Percentiles rank a stretch among this genome's conserved stretches.
Evolutionary conservation across 2,113 vertebrate species (phyloP).

Genomic region (Stegastes partitus): DNA sequence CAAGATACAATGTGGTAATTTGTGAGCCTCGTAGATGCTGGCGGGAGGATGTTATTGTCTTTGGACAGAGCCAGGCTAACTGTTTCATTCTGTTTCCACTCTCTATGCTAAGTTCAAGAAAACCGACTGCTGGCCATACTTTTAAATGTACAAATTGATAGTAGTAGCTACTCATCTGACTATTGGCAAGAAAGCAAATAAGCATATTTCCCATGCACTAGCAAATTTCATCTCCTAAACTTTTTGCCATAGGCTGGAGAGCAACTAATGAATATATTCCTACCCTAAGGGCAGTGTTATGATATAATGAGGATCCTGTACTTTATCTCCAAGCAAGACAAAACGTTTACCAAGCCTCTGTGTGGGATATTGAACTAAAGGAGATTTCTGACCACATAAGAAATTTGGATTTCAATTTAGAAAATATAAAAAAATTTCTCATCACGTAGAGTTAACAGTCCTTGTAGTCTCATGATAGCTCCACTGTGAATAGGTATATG

Average conservation of each 20-base stretch:
- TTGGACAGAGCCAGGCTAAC: too few species aligned
- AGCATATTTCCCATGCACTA: background rate
- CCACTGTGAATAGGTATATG: too few species aligned
- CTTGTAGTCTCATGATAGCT: too few species aligned
- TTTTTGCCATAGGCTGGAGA: conserved; percentile 24
- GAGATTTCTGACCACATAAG: background rate
- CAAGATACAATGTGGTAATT: background rate
- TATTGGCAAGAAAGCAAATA: background rate
- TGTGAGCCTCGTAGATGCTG: background rate
- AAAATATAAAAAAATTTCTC: too few species aligned
- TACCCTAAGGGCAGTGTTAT: conserved; percentile 28
- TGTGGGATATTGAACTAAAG: background rate
- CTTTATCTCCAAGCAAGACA: conserved; percentile 13
- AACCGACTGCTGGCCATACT: background rate
- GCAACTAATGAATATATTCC: conserved; percentile 16
- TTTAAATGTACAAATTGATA: background rate
- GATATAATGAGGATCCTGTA: conserved; percentile 41
- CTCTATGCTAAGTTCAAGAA: background rate
- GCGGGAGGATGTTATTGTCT: background rate
- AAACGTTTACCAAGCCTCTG: conserved; percentile 4
- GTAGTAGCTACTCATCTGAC: background rate
- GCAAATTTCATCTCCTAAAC: conserved; percentile 14
- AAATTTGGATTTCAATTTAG: background rate
- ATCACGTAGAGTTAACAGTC: too few species aligned
- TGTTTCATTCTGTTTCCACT: background rate